Percentiles rank a stretch among this genome's conserved stretches.
Conservation (phyloP, 2,888 invertebrate species). For the Neuroscelio doddi region DNA sequence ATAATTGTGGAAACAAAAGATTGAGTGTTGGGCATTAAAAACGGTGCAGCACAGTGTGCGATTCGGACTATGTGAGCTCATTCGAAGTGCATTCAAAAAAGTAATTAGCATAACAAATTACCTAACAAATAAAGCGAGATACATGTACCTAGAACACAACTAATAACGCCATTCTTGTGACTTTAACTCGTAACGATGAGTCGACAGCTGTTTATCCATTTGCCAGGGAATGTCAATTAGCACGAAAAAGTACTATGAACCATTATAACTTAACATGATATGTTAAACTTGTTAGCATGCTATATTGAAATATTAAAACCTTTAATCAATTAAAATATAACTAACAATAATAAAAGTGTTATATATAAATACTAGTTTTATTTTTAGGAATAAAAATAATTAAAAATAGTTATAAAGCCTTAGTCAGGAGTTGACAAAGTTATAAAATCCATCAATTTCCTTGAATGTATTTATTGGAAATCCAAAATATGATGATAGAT, state of each 20-base stretch:
- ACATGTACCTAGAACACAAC: constrained; percentile 2
- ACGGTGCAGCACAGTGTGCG: constrained; percentile 6
- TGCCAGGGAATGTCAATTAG: constrained; percentile 19
- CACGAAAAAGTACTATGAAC: too few species aligned
- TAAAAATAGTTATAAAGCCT: too few species aligned
- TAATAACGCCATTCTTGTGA: constrained; percentile 14
- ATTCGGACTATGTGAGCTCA: constrained; percentile 6
- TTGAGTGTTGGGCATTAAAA: constrained; percentile 13
- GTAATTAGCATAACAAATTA: constrained; percentile 30
- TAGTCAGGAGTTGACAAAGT: constrained; percentile 13
- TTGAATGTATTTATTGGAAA: constrained; percentile 29
- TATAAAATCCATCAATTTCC: constrained; percentile 20
- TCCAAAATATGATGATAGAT: constrained; percentile 24
- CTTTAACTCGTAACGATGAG: constrained; percentile 13
- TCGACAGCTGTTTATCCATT: constrained; percentile 9
- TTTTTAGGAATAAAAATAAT: too few species aligned
- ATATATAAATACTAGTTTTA: too few species aligned
- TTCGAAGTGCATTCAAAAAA: constrained; percentile 23
- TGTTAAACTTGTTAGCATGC: too few species aligned
- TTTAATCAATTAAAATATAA: too few species aligned
- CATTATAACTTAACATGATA: too few species aligned
- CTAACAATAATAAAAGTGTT: too few species aligned
- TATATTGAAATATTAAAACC: too few species aligned
- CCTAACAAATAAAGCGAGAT: constrained; percentile 18
- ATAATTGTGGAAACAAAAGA: constrained; percentile 16